phyloP scores from a whole-genome alignment of 2,797 vertebrate genomes.

The Peromyscus eremicus region DNA sequence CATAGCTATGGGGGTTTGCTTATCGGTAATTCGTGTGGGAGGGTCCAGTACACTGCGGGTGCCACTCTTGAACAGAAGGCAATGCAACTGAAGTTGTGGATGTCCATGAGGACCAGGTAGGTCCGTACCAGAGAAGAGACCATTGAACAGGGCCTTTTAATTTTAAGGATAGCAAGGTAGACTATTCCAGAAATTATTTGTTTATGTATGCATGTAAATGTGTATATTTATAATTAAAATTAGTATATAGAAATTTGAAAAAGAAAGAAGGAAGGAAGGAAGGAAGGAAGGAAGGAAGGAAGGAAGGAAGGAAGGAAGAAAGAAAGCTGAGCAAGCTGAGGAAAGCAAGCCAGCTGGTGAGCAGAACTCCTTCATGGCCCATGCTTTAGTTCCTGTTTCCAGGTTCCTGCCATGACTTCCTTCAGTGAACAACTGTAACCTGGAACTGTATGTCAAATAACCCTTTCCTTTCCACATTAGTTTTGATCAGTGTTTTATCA shows the following conservation, averaged over 20 bases:
- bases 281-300: no score
- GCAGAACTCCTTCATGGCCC: not conserved
- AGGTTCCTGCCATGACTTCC: not conserved
- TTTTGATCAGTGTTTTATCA: not conserved
- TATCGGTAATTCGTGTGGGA: not conserved
- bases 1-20: not conserved
- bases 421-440: not conserved
- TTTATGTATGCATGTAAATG: not conserved
- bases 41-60: not conserved
- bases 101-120: not conserved
- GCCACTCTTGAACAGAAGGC: not conserved
- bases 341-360: not conserved
- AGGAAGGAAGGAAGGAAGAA: rapidly evolving
- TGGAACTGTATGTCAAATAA: not conserved
- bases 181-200: not conserved
- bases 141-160: not conserved
- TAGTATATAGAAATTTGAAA: not conserved
- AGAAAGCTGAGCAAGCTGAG: not conserved
- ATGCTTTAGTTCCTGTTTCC: not conserved
- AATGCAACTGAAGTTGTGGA: rapidly evolving
- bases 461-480: not conserved
- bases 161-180: not conserved
- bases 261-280: no score
- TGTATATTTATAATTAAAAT: not conserved
- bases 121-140: not conserved